These are phyloP conservation scores for Caenorhabditis auriculariae DNA, from an alignment of 2,888 invertebrate genomes.

Conservation along the genomic window DNA sequence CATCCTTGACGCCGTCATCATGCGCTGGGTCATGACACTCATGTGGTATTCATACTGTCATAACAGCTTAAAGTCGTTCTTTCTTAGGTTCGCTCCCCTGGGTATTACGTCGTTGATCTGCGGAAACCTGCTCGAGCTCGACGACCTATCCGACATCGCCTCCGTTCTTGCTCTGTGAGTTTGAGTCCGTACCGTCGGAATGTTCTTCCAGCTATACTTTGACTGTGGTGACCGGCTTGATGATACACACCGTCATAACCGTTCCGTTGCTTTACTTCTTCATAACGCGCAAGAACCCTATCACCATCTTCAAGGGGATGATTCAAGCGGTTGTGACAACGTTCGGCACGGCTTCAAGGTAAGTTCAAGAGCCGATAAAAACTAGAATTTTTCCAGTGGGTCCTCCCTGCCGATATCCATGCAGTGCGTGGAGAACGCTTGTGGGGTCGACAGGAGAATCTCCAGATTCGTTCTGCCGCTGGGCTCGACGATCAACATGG, in stretches of 20 bases:
- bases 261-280: slow-evolving; percentile 84
- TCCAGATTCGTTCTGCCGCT: slow-evolving; percentile 93
- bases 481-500: slow-evolving; percentile 80
- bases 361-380: background rate
- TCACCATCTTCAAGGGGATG: slow-evolving; percentile 44
- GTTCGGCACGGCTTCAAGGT: slow-evolving; percentile 90
- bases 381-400: slow-evolving; percentile 31
- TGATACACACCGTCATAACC: slow-evolving; percentile 87
- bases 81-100: slow-evolving; percentile 52
- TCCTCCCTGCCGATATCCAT: slow-evolving; percentile 95
- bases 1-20: slow-evolving; percentile 84
- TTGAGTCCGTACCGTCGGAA: background rate
- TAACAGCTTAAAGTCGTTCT: background rate
- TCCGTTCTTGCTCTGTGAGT: slow-evolving; percentile 38
- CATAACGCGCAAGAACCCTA: slow-evolving; percentile 66
- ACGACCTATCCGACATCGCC: slow-evolving; percentile 59
- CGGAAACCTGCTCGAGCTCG: slow-evolving; percentile 61
- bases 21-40: slow-evolving; percentile 70
- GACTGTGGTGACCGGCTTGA: slow-evolving; percentile 86
- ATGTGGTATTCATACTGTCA: slow-evolving; percentile 47
- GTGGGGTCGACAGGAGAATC: slow-evolving; percentile 78
- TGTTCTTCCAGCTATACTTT: slow-evolving; percentile 81
- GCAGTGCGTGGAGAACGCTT: slow-evolving; percentile 83
- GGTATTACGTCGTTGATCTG: slow-evolving; percentile 62
- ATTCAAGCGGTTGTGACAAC: slow-evolving; percentile 77